A percentile compares a stretch with the other conserved stretches of the same genome.
These are phyloP conservation scores for Odocoileus hemionus DNA, from an alignment of 2,113 vertebrate species.

Conservation along the genomic window DNA sequence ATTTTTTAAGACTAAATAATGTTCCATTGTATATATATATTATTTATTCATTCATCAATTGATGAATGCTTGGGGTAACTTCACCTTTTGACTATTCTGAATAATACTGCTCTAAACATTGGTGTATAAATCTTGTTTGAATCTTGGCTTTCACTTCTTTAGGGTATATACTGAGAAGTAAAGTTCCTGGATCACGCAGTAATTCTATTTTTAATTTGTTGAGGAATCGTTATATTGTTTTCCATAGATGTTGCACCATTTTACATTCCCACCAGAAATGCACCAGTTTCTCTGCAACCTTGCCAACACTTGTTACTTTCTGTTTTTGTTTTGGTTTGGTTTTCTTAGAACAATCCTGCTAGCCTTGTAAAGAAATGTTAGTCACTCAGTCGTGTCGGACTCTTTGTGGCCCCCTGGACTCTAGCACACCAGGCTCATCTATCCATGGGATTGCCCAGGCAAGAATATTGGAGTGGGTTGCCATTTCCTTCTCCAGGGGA, in stretches of 20 bases:
- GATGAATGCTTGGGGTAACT: not conserved
- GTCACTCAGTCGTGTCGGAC: fast-evolving
- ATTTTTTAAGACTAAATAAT: not conserved
- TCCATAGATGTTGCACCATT: not conserved
- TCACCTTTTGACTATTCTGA: not conserved
- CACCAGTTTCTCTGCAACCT: not conserved
- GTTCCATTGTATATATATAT: not conserved
- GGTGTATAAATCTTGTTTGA: not conserved
- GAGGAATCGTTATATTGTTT: not conserved
- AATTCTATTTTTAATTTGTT: not conserved
- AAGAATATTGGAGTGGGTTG: not conserved
- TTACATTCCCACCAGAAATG: not conserved
- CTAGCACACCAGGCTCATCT: not conserved
- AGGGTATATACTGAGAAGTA: not conserved
- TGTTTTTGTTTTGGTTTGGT: not conserved
- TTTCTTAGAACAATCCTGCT: not conserved
- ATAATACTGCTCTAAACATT: not conserved
- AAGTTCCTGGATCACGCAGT: not conserved
- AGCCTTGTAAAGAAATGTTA: not conserved
- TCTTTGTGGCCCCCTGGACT: not conserved
- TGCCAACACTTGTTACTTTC: not conserved
- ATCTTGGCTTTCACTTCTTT: not conserved
- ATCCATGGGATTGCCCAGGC: not conserved
- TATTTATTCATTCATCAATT: not conserved
- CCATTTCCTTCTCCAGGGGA: not conserved